Conservation (phyloP, 2,797 vertebrate genomes). For the Neopelma chrysocephalum region DNA sequence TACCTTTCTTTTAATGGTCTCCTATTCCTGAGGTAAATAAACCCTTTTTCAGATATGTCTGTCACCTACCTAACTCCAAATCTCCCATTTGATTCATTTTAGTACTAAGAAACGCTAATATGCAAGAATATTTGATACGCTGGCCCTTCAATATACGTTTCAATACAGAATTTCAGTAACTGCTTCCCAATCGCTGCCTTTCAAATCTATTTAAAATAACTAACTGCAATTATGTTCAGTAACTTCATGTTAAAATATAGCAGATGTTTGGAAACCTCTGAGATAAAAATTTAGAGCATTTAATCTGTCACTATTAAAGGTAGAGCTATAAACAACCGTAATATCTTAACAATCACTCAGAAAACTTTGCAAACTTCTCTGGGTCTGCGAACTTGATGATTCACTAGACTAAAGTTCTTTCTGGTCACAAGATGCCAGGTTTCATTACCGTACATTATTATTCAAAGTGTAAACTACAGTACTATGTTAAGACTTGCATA, state of each 20-base stretch:
- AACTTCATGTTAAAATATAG: not conserved
- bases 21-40: not conserved
- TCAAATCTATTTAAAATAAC: not conserved
- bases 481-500: not conserved
- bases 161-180: not conserved
- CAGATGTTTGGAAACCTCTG: not conserved
- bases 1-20: not conserved
- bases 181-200: not conserved
- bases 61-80: not conserved
- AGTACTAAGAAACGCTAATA: not conserved
- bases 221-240: not conserved
- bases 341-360: not conserved
- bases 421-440: not conserved
- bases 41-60: not conserved
- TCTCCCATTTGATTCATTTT: not conserved
- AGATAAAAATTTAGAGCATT: not conserved
- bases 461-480: not conserved
- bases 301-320: not conserved
- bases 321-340: not conserved
- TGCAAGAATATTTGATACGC: not conserved
- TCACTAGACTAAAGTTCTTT: not conserved
- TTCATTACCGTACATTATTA: not conserved
- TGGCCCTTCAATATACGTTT: not conserved
- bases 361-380: not conserved
- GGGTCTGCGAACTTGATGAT: not conserved